Base-by-base conservation (phyloP, 2,888 invertebrate species). In the Sminthurinus aureus region DNA sequence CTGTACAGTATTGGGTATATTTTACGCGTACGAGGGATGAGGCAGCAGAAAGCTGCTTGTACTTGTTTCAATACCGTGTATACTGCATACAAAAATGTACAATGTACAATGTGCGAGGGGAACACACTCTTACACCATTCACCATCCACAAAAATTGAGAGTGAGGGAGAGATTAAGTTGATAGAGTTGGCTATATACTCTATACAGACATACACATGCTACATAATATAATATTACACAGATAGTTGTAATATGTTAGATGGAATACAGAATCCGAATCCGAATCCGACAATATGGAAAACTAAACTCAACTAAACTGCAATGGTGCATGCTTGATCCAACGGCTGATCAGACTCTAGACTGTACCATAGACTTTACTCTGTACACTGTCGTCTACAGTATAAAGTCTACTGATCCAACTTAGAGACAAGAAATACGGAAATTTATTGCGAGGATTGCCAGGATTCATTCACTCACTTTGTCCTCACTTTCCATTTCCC, bases 371-470 rank as follows among this genome's bases (percentile, higher is more conserved):
- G n/a, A n/a, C n/a, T n/a, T n/a, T n/a, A n/a, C n/a, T n/a, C n/a
- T n/a, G n/a, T n/a, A 38, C 38, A 38, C 3, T 38, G 6, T 38
- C 38, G 38, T 38, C 1, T 38, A 38, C 1, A 38, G 38, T 38
- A 38, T 38, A 38, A 38, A 74, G 74, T 81, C 81, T 74, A 66
- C 74, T 81, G 81, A 81, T 81, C 81, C 73, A 18, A 58, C 9
- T 73, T 73, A 24, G 67, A 83, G 83, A 83, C 79, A 79, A 77
- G 78, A 82, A 78, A 74, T 78, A 64, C 51, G 26, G 79, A 84
- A 67, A 84, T 84, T 85, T 83, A 85, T 85, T 81, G 85, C 51
- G 22, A 24, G 85, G 85, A 83, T 85, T 83, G 85, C 51, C 24
- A 24, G 85, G 85, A 83, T 85, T 83, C 82, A 81, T 64, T 81